phyloP scores from a whole-genome alignment of 2,113 vertebrate species.

The Mirounga angustirostris region DNA sequence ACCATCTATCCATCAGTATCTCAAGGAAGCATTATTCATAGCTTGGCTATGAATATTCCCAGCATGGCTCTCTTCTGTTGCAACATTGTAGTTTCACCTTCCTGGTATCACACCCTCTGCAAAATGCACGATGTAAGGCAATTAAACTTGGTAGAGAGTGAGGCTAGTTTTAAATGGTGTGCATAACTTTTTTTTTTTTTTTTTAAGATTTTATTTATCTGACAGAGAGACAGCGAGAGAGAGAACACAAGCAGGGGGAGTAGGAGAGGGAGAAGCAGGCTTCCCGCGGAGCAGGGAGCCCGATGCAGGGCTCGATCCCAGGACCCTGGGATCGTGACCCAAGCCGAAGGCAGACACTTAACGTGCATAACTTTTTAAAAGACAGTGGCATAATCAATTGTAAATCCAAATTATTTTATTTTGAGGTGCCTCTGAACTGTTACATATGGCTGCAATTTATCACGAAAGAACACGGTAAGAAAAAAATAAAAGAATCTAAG shows the following conservation, averaged over 20 bases:
- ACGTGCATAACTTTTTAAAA: neutral
- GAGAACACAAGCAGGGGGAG: too few relatives aligned
- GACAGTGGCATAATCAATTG: neutral
- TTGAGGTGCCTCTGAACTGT: neutral
- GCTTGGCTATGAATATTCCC: too few relatives aligned
- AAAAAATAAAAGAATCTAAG: neutral
- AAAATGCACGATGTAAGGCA: neutral
- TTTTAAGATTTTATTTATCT: too few relatives aligned
- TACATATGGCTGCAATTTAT: neutral
- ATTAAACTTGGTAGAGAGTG: neutral
- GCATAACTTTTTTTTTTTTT: neutral
- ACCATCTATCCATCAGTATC: constrained; percentile 70
- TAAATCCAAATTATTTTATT: constrained; percentile 55
- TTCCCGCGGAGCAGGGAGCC: too few relatives aligned
- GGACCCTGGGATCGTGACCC: too few relatives aligned
- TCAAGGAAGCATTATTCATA: constrained; percentile 36
- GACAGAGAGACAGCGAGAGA: too few relatives aligned
- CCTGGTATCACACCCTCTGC: neutral
- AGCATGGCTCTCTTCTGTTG: neutral
- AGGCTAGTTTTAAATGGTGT: neutral
- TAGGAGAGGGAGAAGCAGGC: too few relatives aligned
- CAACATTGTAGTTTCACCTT: neutral
- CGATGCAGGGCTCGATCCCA: too few relatives aligned
- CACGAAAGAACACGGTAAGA: neutral
- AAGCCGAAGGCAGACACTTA: too few relatives aligned